These are phyloP conservation scores for Agrotis exclamationis DNA, from an alignment of 2,888 invertebrate species.

Conservation along the genomic window DNA sequence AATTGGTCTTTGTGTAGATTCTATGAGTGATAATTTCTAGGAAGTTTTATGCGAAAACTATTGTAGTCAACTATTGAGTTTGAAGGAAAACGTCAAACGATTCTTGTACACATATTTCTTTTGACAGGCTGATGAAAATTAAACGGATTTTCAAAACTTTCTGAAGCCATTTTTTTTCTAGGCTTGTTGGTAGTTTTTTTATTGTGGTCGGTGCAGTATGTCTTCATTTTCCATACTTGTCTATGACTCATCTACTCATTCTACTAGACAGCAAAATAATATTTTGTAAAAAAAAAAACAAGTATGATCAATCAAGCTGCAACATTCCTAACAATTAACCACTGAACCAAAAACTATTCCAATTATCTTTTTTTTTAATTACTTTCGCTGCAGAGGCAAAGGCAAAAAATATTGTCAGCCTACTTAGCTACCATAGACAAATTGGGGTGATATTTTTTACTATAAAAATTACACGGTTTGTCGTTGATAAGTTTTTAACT, in stretches of 20 bases:
- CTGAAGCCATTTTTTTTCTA: too few species aligned
- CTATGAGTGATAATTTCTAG: background rate
- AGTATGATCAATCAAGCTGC: constrained; percentile 37
- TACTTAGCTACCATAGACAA: constrained; percentile 75
- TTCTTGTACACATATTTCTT: background rate
- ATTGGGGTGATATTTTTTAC: constrained; percentile 72
- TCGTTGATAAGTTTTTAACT: constrained; percentile 74
- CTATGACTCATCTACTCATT: background rate
- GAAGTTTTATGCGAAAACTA: background rate
- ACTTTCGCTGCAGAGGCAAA: constrained; percentile 65
- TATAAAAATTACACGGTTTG: constrained; percentile 74
- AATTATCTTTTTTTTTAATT: constrained; percentile 78
- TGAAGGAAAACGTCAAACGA: background rate
- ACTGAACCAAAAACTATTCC: constrained; percentile 63
- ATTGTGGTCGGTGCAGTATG: too few species aligned
- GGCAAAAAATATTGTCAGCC: constrained; percentile 73
- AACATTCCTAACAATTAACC: constrained; percentile 57
- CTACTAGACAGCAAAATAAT: background rate
- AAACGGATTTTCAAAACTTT: too few species aligned
- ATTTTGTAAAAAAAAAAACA: background rate
- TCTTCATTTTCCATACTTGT: too few species aligned
- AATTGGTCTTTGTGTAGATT: constrained; percentile 16
- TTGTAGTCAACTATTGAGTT: too few species aligned
- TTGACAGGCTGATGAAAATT: background rate
- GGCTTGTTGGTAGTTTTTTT: too few species aligned